These are phyloP conservation scores for Accipiter virgatus DNA, from an alignment of 2,113 vertebrate genomes.

Conservation along the genomic window DNA sequence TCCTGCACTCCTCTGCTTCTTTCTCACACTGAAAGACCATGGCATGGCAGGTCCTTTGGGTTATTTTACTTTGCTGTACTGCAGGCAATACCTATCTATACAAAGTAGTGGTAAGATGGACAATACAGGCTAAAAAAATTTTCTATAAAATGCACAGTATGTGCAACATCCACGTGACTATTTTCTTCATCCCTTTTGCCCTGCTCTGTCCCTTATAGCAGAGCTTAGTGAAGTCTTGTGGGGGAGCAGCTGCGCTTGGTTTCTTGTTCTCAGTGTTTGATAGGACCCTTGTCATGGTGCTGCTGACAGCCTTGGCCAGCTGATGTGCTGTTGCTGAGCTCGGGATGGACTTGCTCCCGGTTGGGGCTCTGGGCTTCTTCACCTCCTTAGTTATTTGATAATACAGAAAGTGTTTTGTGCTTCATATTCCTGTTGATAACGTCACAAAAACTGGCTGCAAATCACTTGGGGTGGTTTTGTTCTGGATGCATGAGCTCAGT, in stretches of 20 bases:
- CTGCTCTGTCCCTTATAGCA: neutral
- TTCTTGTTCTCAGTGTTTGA: neutral
- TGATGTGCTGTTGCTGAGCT: neutral
- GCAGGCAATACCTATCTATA: neutral
- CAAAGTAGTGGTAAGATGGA: neutral
- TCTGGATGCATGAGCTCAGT: neutral
- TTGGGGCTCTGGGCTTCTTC: rapidly evolving
- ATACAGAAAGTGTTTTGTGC: neutral
- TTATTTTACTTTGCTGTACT: neutral
- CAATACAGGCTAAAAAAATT: neutral
- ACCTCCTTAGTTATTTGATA: neutral
- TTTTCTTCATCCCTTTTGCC: neutral
- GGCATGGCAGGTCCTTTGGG: neutral
- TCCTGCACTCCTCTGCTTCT: neutral
- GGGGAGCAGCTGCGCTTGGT: rapidly evolving
- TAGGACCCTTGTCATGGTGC: neutral
- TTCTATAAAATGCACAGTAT: neutral
- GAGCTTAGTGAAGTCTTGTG: neutral
- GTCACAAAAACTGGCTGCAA: neutral
- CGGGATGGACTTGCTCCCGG: rapidly evolving
- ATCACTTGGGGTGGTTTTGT: neutral
- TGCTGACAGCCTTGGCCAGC: neutral
- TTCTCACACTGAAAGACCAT: neutral
- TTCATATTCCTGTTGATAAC: neutral
- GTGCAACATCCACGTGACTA: neutral